Evolutionary conservation across 2,888 invertebrate genomes (phyloP).

Genomic region (Idaea straminata): DNA sequence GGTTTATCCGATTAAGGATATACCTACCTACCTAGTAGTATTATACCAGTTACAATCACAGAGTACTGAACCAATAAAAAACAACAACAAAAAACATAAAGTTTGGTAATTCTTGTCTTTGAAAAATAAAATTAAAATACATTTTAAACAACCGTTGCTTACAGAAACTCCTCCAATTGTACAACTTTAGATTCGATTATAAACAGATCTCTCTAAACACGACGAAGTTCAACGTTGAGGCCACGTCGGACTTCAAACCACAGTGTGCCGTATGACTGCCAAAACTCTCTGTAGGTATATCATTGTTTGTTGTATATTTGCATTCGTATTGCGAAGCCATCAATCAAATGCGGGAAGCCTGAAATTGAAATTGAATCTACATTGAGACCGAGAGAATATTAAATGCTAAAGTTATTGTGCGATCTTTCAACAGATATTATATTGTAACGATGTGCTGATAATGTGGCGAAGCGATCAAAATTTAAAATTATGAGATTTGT

Average conservation of each 20-base stretch:
- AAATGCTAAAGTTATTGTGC: background rate
- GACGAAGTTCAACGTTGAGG: background rate
- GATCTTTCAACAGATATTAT: background rate
- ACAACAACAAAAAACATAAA: too few relatives aligned
- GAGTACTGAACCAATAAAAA: too few relatives aligned
- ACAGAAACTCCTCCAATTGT: too few relatives aligned
- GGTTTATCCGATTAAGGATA: too few relatives aligned
- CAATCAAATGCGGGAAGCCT: conserved; percentile 33
- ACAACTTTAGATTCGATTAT: background rate
- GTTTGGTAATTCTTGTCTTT: too few relatives aligned
- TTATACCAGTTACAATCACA: too few relatives aligned
- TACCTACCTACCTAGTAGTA: too few relatives aligned
- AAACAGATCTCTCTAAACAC: background rate
- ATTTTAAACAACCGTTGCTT: too few relatives aligned
- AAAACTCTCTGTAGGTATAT: conserved; percentile 12
- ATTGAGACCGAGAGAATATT: background rate
- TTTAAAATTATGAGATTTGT: too few relatives aligned
- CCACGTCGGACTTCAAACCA: conserved; percentile 4
- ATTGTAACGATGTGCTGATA: background rate
- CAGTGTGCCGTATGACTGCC: conserved; percentile 14
- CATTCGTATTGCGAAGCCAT: conserved; percentile 37
- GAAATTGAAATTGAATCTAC: background rate
- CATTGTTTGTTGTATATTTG: conserved; percentile 30
- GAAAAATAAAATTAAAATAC: too few relatives aligned
- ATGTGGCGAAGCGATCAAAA: background rate